These are phyloP conservation scores for Neelides folsomi DNA, from an alignment of 2,888 invertebrate species.

Conservation along the genomic window DNA sequence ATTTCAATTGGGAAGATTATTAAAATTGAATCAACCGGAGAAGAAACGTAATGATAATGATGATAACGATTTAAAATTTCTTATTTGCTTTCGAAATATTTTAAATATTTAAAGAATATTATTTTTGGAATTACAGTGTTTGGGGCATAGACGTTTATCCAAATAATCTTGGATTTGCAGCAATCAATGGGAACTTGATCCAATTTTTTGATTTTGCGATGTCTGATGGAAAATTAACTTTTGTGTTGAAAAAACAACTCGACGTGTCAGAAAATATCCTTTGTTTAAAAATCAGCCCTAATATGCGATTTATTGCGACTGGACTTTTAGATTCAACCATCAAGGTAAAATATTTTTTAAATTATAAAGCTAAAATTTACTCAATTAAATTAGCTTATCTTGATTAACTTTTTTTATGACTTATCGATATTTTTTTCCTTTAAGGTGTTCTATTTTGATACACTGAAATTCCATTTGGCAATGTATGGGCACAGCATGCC, in stretches of 20 bases:
- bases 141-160: conserved; percentile 29
- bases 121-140: conserved; percentile 16
- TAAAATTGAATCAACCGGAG: conserved; percentile 26
- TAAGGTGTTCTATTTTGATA: conserved; percentile 26
- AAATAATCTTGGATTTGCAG: conserved; percentile 26
- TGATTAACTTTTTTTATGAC: not conserved
- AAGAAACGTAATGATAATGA: conserved; percentile 22
- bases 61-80: not conserved
- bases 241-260: conserved; percentile 38
- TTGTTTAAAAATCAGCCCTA: conserved; percentile 67
- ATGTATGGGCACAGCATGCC: conserved; percentile 95
- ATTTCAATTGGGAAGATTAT: conserved; percentile 65
- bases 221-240: conserved; percentile 25
- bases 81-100: too few relatives aligned
- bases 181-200: conserved; percentile 22
- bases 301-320: conserved; percentile 75
- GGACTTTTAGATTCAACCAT: conserved; percentile 85
- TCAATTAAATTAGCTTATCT: not conserved
- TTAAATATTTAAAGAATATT: too few relatives aligned
- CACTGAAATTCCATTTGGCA: conserved; percentile 44
- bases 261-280: conserved; percentile 77
- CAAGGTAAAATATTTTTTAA: conserved; percentile 48
- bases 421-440: not conserved
- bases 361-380: not conserved
- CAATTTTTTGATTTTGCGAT: conserved; percentile 30